phyloP scores from a whole-genome alignment of 2,113 vertebrate species.

The Tetraodon nigroviridis region DNA sequence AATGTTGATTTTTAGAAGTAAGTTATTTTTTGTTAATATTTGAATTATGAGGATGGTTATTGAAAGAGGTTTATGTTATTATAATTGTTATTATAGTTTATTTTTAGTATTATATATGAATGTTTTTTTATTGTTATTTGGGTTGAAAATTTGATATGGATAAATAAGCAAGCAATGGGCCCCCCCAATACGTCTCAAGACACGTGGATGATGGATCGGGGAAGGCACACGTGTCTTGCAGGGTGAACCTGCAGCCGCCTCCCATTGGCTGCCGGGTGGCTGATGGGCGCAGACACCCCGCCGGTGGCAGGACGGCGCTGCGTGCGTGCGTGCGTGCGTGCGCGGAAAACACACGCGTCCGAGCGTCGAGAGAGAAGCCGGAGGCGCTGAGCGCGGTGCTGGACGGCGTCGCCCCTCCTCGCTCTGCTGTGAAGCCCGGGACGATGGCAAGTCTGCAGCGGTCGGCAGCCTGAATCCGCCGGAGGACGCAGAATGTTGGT shows the following conservation, averaged over 20 bases:
- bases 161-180: too few relatives aligned
- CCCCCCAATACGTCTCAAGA: too few relatives aligned
- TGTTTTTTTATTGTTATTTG: too few relatives aligned
- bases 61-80: too few relatives aligned
- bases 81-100: too few relatives aligned
- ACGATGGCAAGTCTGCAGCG: slow-evolving; percentile 11
- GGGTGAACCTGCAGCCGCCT: neutral
- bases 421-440: neutral
- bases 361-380: slow-evolving; percentile 12
- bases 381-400: slow-evolving; percentile 58
- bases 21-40: too few relatives aligned
- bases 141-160: too few relatives aligned
- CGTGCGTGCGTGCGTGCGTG: too few relatives aligned
- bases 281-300: neutral
- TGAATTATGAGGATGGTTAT: too few relatives aligned
- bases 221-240: slow-evolving; percentile 14
- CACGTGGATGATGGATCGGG: slow-evolving; percentile 40
- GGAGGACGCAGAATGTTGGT: slow-evolving; percentile 32
- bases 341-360: slow-evolving; percentile 1
- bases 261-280: neutral
- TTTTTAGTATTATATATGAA: too few relatives aligned
- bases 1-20: too few relatives aligned
- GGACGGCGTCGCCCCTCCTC: slow-evolving; percentile 17
- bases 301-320: neutral
- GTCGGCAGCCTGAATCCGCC: neutral